Base-by-base conservation (phyloP, 2,888 invertebrate species). In the Andrena fulva region DNA sequence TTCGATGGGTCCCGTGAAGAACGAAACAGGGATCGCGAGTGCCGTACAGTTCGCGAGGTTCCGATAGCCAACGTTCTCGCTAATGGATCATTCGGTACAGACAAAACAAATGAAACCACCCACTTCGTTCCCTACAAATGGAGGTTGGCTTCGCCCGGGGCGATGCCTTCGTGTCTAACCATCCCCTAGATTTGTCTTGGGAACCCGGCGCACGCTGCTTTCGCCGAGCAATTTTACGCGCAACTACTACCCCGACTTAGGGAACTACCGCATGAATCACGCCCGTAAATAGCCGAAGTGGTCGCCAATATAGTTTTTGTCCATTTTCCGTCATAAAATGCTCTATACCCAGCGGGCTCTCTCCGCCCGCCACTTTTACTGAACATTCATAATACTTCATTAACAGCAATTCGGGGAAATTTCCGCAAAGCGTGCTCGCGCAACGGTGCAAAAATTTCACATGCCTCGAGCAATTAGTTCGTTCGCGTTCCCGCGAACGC, bases 81-180 rank as follows among this genome's bases (percentile, higher is more conserved):
- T 89, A 87, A 87, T 89, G 85, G 89, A 87, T 82, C 87, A 83
- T 89, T 89, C 74, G 79, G 77, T 68, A 62, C 54, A 77, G 78
- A 79, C 85, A 82, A 87, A 87, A 81, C 80, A 89, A 87, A 89
- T 85, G 89, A 79, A 81, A 67, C 72, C 67, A 63, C 70, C 70
- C 70, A 54, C 50, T 77, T 63, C 74, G 79, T 74, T 79, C 60
- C 72, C 59, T 75, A 59, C 85, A 80, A 87, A 87, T 82, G 78
- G 72, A 62, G 67, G 52, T 68, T 35, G 66, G 69, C 64, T 67
- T 66, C 68, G 75, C 69, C 76, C 56, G 16, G 48, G 8, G 24
- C 70, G 63, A 71, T 85, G 67, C 62, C 29, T 72, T 84, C 71
- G 56, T 59, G 81, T 74, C 75, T 67, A 64, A 75, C 77, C 74